Base-by-base conservation (phyloP, 2,888 invertebrate species). In the Smittia sp. region DNA sequence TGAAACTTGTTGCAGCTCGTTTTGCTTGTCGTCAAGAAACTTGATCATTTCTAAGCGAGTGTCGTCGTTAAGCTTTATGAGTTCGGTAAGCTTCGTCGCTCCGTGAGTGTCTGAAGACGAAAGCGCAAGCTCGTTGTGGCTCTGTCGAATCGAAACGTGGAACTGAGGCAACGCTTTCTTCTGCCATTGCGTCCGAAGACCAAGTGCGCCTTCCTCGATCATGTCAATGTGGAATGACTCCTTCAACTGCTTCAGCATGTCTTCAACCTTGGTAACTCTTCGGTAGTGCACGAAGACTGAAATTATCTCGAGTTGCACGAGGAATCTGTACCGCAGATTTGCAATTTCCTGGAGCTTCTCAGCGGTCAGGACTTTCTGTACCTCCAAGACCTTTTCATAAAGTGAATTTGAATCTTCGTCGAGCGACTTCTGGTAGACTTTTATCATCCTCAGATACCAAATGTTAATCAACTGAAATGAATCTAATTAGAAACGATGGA, bases 141-240 rank as follows among this genome's bases (percentile, higher is more conserved):
- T 80, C 46, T 83, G 83, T 6, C 86, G 82, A 67, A 93, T 87
- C 77, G 88, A 86, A 0, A 96, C 80, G 46, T 90, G 87, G 15
- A 98, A 84, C 79, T 98, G 98, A 0, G 98, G 89, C 65, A 94
- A 81, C 38, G 90, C 86, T 58, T 88, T 89, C 77, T 89, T 86
- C 80, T 99, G 98, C 80, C 89, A 95, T 78, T 90, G 91, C 7
- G 98, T 98, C 75, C 98, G 86, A 80, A 93, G 92, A 0, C 98
- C 98, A 76, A 98, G 82, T 39, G 91, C 75, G 88, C 91, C 92
- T 80, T 87, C 88, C 2, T 95, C 85, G 77, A 89, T 86, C 54
- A 94, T 82, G 62, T 86, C 85, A 54, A 96, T 80, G 3, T 89
- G 87, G 27, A 91, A 84, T 52, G 87, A 80, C 58, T 87, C 83